Percentiles rank a stretch among this genome's conserved stretches.
phyloP scores from a whole-genome alignment of 2,113 vertebrate genomes.

The Mobula hypostoma region DNA sequence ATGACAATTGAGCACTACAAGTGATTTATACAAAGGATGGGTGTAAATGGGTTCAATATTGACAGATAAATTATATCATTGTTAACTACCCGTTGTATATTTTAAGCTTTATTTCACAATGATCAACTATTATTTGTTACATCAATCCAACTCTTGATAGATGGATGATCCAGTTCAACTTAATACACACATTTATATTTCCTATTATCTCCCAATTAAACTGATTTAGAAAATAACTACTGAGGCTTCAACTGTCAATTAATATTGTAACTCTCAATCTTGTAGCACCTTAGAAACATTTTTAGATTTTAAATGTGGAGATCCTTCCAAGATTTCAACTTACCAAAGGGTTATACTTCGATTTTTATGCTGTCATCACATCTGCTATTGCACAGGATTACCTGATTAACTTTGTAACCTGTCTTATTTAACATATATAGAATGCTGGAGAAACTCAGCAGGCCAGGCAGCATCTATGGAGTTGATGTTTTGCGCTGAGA shows the following conservation, averaged over 20 bases:
- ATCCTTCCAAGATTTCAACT: neutral
- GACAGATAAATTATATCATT: neutral
- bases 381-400: neutral
- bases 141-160: neutral
- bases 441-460: no score
- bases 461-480: no score
- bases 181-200: neutral
- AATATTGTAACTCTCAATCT: neutral
- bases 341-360: neutral
- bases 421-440: neutral
- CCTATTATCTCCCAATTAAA: neutral
- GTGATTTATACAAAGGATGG: no score
- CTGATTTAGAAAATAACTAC: neutral
- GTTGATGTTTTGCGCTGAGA: no score
- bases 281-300: no score
- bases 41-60: no score
- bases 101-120: neutral
- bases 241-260: neutral
- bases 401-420: neutral
- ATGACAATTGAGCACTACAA: no score
- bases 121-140: neutral
- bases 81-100: neutral
- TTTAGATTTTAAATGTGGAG: neutral
- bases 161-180: neutral
- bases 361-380: neutral